Percentiles rank a stretch among this genome's conserved stretches.
Evolutionary conservation across 2,797 vertebrate species (phyloP).

Genomic region (Odontamblyopus lacepedii): DNA sequence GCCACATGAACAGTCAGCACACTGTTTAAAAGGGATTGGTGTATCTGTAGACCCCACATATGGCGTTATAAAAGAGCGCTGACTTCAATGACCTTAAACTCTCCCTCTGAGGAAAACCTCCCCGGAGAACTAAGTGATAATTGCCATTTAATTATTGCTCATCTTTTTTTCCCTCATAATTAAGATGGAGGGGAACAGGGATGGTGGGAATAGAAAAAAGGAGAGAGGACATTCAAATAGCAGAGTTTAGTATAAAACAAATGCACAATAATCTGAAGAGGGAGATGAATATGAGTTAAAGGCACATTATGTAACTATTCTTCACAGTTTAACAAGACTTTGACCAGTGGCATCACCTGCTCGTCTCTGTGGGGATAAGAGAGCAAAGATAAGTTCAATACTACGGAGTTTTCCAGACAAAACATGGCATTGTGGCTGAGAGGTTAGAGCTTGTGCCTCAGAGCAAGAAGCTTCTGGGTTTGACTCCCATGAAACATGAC

Average conservation of each 20-base stretch:
- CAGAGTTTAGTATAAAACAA: not conserved
- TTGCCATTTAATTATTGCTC: conserved; percentile 73
- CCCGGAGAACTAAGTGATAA: conserved; percentile 58
- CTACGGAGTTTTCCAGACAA: not conserved
- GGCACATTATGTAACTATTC: not conserved
- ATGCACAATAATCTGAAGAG: not conserved
- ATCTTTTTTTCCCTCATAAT: conserved; percentile 70
- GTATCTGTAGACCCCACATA: conserved; percentile 38
- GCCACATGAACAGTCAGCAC: conserved; percentile 53
- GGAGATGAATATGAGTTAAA: too few relatives aligned
- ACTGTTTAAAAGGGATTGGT: conserved; percentile 48
- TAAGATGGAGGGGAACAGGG: conserved; percentile 50
- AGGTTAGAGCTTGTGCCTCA: too few relatives aligned
- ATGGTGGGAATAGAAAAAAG: conserved; percentile 38
- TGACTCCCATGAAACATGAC: too few relatives aligned
- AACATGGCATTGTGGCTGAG: too few relatives aligned
- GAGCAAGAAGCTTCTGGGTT: too few relatives aligned
- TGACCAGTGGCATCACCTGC: too few relatives aligned
- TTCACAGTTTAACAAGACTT: too few relatives aligned
- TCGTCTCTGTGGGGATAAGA: too few relatives aligned
- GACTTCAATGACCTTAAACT: conserved; percentile 65
- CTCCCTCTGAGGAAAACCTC: conserved; percentile 55
- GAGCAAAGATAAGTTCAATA: not conserved
- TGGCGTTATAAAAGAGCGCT: conserved; percentile 23
- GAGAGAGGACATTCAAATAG: conserved; percentile 26